Evolutionary conservation across 2,113 vertebrate genomes (phyloP).

Genomic region (Smithornis capensis): DNA sequence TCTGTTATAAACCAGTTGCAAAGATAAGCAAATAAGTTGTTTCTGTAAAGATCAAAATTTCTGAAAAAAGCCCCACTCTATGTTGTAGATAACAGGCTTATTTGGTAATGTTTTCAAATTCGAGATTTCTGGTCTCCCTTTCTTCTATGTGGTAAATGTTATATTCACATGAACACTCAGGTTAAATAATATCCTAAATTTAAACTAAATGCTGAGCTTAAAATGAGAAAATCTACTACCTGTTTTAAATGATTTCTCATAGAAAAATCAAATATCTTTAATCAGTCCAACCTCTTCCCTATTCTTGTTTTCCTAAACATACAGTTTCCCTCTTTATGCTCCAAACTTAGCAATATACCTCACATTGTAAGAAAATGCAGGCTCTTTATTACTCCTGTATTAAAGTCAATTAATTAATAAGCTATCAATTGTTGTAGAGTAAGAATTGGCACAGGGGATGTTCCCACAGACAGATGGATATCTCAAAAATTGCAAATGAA

Average conservation of each 20-base stretch:
- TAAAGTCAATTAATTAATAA: not conserved
- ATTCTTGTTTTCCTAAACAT: not conserved
- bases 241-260: not conserved
- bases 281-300: not conserved
- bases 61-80: rapidly evolving
- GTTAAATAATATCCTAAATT: not conserved
- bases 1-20: not conserved
- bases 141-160: not conserved
- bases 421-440: not conserved
- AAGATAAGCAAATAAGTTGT: not conserved
- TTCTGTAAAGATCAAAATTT: not conserved
- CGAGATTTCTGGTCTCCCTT: not conserved
- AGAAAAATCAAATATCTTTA: not conserved
- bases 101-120: not conserved
- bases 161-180: not conserved
- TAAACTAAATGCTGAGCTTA: not conserved
- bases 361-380: not conserved
- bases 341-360: not conserved
- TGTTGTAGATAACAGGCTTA: not conserved
- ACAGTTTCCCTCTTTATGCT: not conserved
- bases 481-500: not conserved
- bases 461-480: not conserved
- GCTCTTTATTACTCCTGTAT: not conserved
- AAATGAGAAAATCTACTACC: not conserved
- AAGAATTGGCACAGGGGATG: not conserved